Percentiles rank a stretch among this genome's conserved stretches.
Conservation (phyloP, 2,888 invertebrate species). For the Crematogaster levior region DNA sequence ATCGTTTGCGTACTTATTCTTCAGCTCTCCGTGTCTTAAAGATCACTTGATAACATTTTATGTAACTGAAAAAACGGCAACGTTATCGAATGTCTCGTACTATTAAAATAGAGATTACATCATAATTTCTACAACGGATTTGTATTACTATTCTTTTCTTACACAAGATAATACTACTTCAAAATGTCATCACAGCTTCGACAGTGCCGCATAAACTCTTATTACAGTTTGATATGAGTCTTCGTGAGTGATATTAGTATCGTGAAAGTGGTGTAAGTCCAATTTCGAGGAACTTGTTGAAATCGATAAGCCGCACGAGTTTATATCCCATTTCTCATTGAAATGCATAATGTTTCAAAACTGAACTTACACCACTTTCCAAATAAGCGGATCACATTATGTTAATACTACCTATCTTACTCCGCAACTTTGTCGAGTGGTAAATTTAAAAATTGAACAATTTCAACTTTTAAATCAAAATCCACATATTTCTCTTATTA, state of each 20-base stretch:
- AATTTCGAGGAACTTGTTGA: conserved; percentile 41
- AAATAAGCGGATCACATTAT: conserved; percentile 39
- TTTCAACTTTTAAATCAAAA: conserved; percentile 1
- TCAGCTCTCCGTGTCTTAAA: background rate
- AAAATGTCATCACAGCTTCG: conserved; percentile 5
- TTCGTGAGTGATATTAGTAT: conserved; percentile 16
- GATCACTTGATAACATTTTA: background rate
- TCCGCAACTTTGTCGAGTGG: background rate
- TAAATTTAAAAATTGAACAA: background rate
- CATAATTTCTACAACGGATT: conserved; percentile 12
- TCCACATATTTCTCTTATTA: background rate
- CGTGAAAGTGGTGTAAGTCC: conserved; percentile 7
- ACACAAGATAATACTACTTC: background rate
- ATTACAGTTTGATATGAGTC: conserved; percentile 19
- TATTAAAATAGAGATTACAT: background rate
- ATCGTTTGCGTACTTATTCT: conserved; percentile 22
- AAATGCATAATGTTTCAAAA: conserved; percentile 47
- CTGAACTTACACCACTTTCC: conserved; percentile 37
- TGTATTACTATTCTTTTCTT: conserved; percentile 5
- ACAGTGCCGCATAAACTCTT: conserved; percentile 10
- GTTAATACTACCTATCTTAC: background rate
- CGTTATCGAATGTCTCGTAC: background rate
- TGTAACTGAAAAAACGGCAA: background rate
- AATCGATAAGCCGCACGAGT: conserved; percentile 26
- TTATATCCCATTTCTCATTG: conserved; percentile 44